Base-by-base conservation (phyloP, 2,797 vertebrate genomes). In the Zalophus californianus region DNA sequence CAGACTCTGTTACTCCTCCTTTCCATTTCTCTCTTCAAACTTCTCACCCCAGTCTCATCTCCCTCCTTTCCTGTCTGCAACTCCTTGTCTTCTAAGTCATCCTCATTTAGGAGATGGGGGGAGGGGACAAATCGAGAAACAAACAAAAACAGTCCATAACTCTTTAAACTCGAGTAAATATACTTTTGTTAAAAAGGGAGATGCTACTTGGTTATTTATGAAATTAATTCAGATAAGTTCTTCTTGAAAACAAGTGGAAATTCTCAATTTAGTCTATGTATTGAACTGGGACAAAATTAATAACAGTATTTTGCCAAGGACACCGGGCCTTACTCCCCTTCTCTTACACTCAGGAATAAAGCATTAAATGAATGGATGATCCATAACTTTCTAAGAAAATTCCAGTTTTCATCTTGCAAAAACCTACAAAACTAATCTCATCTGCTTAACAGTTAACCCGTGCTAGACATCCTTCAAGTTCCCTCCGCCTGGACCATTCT, bases 121-220 rank as follows among this genome's bases (percentile, higher is more conserved):
- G 72, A 29, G 44, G 44, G 73, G 44, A 75, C 5, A 56, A 86
- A 86, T 48, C 20, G 2, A 29, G 41, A 48, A 50, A 75, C 60
- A 50, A 38, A 88, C 25, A 25, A 41, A 23, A 54, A 16, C 5
- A 5, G 14, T 10, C n/a, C 60, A 25, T 27, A 79, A 85, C 8
- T 68, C 41, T 84, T 79, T 88, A 32, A 96, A 87, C 35, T 83
- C n/a, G 56, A 94, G 79, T 27, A 87, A 84, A n/a, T n/a, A 88
- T 3, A 56, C 41, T 78, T 87, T 96, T 89, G 32, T 62, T 90
- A 56, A 79, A 92, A 86, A 88, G 50, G n/a, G 16, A 87, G 18
- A 32, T 70, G 66, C 15, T 91, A 5, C 29, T 80, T 60, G 56
- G 4, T 93, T 41, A 64, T n/a, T 41, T 68, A 70, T n/a, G 78